A percentile compares a stretch with the other conserved stretches of the same genome.
Evolutionary conservation across 2,888 invertebrate species (phyloP).

Genomic region (Brachypalpus laphriformis): DNA sequence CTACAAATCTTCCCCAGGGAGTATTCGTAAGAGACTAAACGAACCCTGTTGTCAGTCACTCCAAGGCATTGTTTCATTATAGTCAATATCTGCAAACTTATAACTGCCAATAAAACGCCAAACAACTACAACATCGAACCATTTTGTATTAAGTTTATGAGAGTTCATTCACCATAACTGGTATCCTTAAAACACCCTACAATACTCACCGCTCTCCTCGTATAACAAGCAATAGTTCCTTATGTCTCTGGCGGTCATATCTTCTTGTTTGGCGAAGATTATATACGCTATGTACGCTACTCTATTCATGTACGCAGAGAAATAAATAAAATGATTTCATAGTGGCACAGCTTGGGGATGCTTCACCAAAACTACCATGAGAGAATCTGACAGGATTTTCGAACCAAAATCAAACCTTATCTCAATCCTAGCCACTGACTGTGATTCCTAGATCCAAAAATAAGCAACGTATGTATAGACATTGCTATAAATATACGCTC

Average conservation of each 20-base stretch:
- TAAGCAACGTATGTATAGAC: neutral
- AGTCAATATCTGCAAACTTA: neutral
- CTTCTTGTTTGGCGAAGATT: neutral
- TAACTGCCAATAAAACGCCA: neutral
- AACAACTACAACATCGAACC: neutral
- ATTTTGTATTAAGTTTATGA: neutral
- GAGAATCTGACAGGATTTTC: too few species aligned
- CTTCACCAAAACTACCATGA: neutral
- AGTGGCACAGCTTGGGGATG: neutral
- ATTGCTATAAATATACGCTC: neutral
- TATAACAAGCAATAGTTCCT: neutral
- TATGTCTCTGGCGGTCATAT: neutral
- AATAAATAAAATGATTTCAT: conserved; percentile 1
- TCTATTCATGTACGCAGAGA: neutral
- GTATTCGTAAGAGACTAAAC: neutral
- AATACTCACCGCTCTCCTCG: neutral
- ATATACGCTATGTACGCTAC: neutral
- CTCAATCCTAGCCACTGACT: neutral
- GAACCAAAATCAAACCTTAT: too few species aligned
- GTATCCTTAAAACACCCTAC: too few species aligned
- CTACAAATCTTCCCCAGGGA: too few species aligned
- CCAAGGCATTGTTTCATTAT: neutral
- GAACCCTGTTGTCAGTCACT: neutral
- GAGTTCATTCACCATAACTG: too few species aligned
- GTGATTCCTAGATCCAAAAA: neutral